Evolutionary conservation across 2,888 invertebrate species (phyloP).

Genomic region (Polyommatus iphigenia): DNA sequence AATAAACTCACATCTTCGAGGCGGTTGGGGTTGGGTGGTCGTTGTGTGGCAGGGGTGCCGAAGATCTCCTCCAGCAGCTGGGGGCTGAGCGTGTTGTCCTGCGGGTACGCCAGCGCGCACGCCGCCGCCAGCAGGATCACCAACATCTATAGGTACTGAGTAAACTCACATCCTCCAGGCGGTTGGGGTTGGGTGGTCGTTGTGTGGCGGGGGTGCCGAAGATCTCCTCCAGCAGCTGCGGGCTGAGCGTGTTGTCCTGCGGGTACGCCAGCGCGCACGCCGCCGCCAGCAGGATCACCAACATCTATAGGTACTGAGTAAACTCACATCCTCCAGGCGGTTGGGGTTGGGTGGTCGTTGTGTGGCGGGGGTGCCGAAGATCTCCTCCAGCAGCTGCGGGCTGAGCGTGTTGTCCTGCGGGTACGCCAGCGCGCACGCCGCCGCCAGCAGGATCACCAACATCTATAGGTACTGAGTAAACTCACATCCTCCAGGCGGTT

Average conservation of each 20-base stretch:
- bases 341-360: neutral
- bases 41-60: conserved; percentile 46
- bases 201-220: conserved; percentile 50
- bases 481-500: conserved; percentile 35
- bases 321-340: conserved; percentile 35
- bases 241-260: conserved; percentile 43
- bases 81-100: conserved; percentile 42
- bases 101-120: conserved; percentile 41
- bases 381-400: conserved; percentile 42
- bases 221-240: conserved; percentile 44
- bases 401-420: conserved; percentile 44
- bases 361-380: conserved; percentile 52
- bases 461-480: neutral
- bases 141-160: conserved; percentile 44
- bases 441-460: conserved; percentile 39
- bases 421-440: conserved; percentile 39
- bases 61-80: conserved; percentile 48
- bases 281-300: conserved; percentile 39
- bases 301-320: too few species aligned
- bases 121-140: conserved; percentile 39
- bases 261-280: conserved; percentile 40
- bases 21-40: neutral
- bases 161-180: conserved; percentile 35
- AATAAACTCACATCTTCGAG: conserved; percentile 35
- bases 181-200: neutral